Percentiles rank a stretch among this genome's conserved stretches.
Evolutionary conservation across 1,140 invertebrate species (phyloP).

Genomic region (Venturia canescens): DNA sequence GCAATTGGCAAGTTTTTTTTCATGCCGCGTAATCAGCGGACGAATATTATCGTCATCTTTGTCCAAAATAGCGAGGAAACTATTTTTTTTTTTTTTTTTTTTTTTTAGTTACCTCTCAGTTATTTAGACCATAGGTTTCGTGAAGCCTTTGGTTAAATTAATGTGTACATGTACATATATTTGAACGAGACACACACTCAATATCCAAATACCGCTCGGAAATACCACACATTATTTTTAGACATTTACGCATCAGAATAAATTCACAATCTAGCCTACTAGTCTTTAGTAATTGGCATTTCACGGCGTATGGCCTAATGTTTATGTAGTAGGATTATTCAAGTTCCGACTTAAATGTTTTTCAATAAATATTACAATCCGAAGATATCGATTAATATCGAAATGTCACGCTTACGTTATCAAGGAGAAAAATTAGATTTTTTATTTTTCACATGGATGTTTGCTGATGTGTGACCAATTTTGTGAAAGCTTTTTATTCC

Average conservation of each 20-base stretch:
- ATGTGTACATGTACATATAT: conserved; percentile 40
- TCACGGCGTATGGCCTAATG: conserved; percentile 66
- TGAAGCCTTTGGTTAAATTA: conserved; percentile 62
- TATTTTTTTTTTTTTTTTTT: too few relatives aligned
- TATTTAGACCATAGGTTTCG: conserved; percentile 7
- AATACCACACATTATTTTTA: conserved; percentile 57
- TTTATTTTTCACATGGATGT: not conserved
- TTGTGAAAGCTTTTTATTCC: not conserved
- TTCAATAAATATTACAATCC: conserved; percentile 42
- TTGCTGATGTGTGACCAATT: not conserved
- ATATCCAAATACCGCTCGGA: conserved; percentile 48
- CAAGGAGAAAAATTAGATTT: not conserved
- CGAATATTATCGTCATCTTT: not conserved
- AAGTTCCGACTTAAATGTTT: conserved; percentile 45
- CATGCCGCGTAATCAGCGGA: not conserved
- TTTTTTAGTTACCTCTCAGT: not conserved
- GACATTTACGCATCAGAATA: conserved; percentile 54
- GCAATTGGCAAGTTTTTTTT: not conserved
- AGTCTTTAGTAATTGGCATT: conserved; percentile 75
- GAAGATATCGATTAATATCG: conserved; percentile 17
- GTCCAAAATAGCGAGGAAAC: not conserved
- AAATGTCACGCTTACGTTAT: not conserved
- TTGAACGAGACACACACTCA: conserved; percentile 58
- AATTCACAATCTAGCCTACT: conserved; percentile 62
- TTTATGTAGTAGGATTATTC: conserved; percentile 51